Evolutionary conservation across 2,888 invertebrate species (phyloP), one percentile per base, ranked within the genome.

Genomic region (Heliconius sara): DNA sequence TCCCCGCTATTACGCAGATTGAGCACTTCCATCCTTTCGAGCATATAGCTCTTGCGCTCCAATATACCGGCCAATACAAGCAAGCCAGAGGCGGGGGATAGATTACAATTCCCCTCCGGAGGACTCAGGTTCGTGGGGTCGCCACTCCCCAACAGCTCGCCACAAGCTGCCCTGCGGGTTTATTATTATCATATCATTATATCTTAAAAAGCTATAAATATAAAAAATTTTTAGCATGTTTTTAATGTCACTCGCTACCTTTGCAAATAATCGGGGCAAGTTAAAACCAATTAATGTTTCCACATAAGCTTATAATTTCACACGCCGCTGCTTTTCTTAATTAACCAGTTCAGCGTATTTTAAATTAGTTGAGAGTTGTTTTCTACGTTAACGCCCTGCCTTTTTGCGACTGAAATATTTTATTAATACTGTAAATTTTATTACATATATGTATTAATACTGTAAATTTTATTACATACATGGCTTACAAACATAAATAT

Each of bases 271-370:
- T 63, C 30, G 66, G 57, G 25, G 43, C 52, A 67, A 78, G 57
- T 78, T 78, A 67, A 34, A 73, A 78, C 73, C 73, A 73, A 78
- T 78, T 78, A 78, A 78, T 78, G 78, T 78, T 78, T 78, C 39
- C 78, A 67, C 57, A 78, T 78, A 73, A 78, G 57, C 73, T 78
- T 73, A 78, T 73, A 73, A 78, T 78, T 78, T 78, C 66, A 73
- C 78, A 78, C 73, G 12, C 66, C 65, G 73, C 67, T 78, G 78
- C 73, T 57, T 78, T 78, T 78, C 78, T 73, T 73, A 78, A 78
- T 78, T 78, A 78, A 72, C 78, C 78, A 78, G 78, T 78, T 78
- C 78, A 78, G 73, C 78, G 73, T 78, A 73, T 78, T 78, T 78
- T 78, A 78, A 78, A 78, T 78, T 78, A 67, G 73, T 67, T 73